Base-by-base conservation (phyloP, 2,113 vertebrate genomes). In the Equus przewalskii region DNA sequence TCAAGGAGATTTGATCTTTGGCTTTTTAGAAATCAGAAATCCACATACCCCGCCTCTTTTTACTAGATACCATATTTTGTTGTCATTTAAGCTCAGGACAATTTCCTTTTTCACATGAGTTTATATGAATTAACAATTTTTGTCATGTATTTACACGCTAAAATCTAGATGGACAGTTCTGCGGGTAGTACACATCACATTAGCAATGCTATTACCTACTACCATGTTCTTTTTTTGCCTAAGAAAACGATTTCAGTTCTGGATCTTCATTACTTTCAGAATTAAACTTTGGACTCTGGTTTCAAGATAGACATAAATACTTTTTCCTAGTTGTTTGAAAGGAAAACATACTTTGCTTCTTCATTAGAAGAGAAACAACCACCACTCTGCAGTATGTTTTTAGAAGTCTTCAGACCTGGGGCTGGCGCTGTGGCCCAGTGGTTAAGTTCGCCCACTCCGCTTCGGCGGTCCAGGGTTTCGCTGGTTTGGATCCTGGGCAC, bases 1-100 rank as follows among this genome's bases (percentile, higher is more conserved):
- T 21, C 56, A 73, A 95, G n/a, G 81, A 95, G 92, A 95, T 79
- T 70, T 92, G 70, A 91, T 91, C 36, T 86, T 95, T 70, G 51
- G 13, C 19, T 58, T 91, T 96, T 96, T 56, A 86, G 80, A 82
- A 86, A 95, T 56, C 30, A 91, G 76, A 96, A 95, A 84, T 15
- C 2, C 24, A 72, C 18, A 58, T 78, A 79, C 28, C 28, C 30
- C 36, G 10, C 24, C 73, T 83, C 44, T 85, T 96, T 91, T 13
- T 10, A 80, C 46, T 91, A 44, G 18, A 78, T 70, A 46, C 1
- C 8, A 14, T 72, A 67, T 58, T 58, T 87, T 82, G 70, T 67
- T 73, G 60, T 70, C 83, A 75, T 58, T 89, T 80, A 93, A 97
- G 9, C 30, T 93, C 64, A 41, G 19, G 9, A 81, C 13, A 76